These are phyloP conservation scores for Plotosus lineatus DNA, from an alignment of 2,113 vertebrate genomes.

Conservation along the genomic window DNA sequence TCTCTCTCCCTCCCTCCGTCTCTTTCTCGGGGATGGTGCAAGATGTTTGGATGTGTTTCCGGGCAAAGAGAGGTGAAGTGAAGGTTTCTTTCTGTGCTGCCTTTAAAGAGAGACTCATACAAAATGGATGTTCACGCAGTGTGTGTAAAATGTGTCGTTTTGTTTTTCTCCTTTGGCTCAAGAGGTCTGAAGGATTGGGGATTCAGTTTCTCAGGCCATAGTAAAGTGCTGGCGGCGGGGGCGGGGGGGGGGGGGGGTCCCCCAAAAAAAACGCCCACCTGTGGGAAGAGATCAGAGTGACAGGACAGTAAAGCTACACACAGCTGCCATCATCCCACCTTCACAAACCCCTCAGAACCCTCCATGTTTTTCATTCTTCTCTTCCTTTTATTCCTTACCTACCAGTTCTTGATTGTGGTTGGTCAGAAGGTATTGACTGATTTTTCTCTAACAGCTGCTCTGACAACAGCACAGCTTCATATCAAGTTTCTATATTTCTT, in stretches of 20 bases:
- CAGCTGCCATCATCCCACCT: constrained; percentile 1
- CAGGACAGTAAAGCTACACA: constrained; percentile 63
- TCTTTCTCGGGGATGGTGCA: neutral
- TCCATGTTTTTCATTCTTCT: neutral
- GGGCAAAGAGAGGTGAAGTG: neutral
- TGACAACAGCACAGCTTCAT: neutral
- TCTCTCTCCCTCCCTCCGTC: neutral
- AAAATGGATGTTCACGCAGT: neutral
- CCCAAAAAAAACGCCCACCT: constrained; percentile 75
- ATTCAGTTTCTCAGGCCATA: constrained; percentile 25
- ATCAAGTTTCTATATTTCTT: neutral
- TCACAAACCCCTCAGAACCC: neutral
- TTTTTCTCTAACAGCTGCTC: neutral
- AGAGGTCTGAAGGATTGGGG: neutral
- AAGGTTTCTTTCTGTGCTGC: neutral
- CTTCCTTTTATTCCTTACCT: neutral
- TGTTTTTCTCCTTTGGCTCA: too few relatives aligned
- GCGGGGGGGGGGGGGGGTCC: constrained; percentile 32
- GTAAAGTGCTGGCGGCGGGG: constrained; percentile 28
- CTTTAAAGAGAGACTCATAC: neutral
- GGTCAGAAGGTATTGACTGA: neutral
- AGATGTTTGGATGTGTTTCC: neutral
- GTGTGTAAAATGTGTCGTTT: neutral
- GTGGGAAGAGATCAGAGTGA: constrained; percentile 66
- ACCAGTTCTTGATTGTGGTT: neutral